phyloP scores from a whole-genome alignment of 2,113 vertebrate species.

The Zingel zingel region DNA sequence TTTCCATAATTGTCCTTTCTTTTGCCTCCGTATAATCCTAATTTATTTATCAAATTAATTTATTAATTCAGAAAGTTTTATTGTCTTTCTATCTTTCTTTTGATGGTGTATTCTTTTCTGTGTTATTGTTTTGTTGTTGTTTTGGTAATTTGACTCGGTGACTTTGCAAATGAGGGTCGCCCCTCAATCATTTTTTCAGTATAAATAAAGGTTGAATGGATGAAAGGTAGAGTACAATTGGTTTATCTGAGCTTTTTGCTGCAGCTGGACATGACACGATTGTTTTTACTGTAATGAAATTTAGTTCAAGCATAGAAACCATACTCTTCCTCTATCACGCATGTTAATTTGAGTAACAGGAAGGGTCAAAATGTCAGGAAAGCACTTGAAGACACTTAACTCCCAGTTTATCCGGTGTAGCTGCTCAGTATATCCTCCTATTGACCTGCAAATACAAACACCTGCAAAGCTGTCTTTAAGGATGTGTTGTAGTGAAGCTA shows the following conservation, averaged over 20 bases:
- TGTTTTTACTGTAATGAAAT: background rate
- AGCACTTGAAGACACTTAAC: background rate
- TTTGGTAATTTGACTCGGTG: no score
- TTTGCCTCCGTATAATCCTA: no score
- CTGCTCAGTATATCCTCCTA: background rate
- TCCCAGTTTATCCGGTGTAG: background rate
- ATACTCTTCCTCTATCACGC: background rate
- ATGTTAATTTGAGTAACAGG: background rate
- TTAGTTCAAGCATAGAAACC: background rate
- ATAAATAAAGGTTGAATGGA: no score
- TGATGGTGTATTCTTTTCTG: no score
- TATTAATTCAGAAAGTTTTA: no score
- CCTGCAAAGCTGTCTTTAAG: background rate
- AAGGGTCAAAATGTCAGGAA: slow-evolving; percentile 1
- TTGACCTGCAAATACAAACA: background rate
- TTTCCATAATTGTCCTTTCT: no score
- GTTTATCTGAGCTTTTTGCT: background rate
- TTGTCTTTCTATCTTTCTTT: no score
- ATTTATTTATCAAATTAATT: no score
- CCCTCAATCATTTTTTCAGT: no score
- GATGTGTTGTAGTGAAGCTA: background rate
- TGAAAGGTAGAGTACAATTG: background rate
- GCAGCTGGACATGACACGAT: background rate
- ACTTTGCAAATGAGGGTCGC: no score
- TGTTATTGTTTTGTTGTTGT: no score